phyloP scores from a whole-genome alignment of 2,888 invertebrate genomes.

The Spisula solida region DNA sequence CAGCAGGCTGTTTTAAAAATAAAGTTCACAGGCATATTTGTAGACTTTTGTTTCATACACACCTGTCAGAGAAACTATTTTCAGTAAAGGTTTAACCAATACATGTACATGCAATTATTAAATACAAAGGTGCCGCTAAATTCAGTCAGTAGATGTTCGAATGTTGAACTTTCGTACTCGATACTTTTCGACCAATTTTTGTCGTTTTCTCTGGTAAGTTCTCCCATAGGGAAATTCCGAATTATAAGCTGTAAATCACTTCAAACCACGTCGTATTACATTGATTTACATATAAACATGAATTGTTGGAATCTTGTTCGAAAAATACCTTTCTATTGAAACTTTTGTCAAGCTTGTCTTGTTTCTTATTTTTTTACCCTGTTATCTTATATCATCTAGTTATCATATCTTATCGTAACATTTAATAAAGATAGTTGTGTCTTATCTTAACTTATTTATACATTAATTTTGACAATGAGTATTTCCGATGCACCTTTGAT shows the following conservation, averaged over 20 bases:
- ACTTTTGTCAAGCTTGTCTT: neutral
- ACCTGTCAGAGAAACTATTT: too few species aligned
- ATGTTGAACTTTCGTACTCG: neutral
- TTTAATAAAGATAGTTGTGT: neutral
- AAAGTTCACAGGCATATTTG: too few species aligned
- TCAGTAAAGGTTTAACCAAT: too few species aligned
- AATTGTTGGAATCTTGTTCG: neutral
- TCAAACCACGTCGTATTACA: neutral
- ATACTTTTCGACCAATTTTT: neutral
- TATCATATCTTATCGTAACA: neutral
- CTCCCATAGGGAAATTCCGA: neutral
- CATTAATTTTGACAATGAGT: neutral
- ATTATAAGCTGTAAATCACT: neutral
- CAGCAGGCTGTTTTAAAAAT: too few species aligned
- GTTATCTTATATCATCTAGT: neutral
- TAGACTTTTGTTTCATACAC: too few species aligned
- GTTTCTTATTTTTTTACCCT: neutral
- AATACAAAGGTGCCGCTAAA: too few species aligned
- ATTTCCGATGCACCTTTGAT: neutral
- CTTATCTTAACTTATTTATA: neutral
- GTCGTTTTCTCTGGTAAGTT: neutral
- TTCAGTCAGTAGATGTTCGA: neutral
- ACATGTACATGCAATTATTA: too few species aligned
- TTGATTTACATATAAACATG: neutral
- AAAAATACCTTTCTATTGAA: neutral